Evolutionary conservation across 2,113 vertebrate species (phyloP).

Genomic region (Bubo scandiacus): DNA sequence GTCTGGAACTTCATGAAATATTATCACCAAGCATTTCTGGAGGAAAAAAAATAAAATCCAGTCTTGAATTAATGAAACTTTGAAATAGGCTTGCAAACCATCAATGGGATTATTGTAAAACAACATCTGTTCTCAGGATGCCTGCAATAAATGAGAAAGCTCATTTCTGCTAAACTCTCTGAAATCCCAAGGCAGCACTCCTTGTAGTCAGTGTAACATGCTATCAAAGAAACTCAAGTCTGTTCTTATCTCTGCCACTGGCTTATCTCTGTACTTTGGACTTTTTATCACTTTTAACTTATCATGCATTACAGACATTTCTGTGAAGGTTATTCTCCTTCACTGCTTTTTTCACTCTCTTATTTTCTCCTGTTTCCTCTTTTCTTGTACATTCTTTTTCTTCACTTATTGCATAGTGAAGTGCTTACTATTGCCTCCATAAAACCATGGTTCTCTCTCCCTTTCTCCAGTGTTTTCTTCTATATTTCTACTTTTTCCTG

Average conservation of each 20-base stretch:
- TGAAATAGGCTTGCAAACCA: neutral
- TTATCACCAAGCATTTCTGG: neutral
- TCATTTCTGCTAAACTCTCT: neutral
- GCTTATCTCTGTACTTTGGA: neutral
- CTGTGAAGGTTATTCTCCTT: neutral
- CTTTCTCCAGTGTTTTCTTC: neutral
- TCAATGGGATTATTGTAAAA: constrained; percentile 17
- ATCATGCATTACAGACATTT: neutral
- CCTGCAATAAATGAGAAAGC: neutral
- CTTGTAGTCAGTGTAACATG: neutral
- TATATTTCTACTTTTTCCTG: neutral
- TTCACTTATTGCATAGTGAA: neutral
- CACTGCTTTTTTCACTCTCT: neutral
- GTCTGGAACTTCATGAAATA: constrained; percentile 35
- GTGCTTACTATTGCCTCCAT: neutral
- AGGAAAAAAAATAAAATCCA: neutral
- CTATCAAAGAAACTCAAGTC: neutral
- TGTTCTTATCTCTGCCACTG: neutral
- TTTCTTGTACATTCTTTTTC: neutral
- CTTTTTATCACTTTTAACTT: neutral
- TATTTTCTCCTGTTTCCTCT: neutral
- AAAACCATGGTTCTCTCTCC: neutral
- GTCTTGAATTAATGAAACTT: neutral
- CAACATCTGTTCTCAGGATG: neutral
- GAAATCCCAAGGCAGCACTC: neutral